Conservation (phyloP, 2,888 invertebrate species). For the Gnatocerus cornutus region DNA sequence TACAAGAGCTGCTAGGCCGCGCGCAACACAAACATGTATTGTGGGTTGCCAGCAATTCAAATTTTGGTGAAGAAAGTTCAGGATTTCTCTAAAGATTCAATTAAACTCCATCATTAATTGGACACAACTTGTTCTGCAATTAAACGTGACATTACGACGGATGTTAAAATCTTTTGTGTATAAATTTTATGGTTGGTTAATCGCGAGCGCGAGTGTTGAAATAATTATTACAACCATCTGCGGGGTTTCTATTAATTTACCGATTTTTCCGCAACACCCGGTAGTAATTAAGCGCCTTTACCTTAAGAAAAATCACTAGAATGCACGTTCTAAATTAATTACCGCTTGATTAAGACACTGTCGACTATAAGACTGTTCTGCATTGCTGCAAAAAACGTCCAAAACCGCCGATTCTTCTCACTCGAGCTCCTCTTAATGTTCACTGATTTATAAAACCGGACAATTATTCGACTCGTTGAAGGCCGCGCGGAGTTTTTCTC, state of each 20-base stretch:
- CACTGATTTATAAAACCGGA: conserved; percentile 29
- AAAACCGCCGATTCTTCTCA: too few relatives aligned
- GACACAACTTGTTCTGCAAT: background rate
- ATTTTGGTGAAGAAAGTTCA: background rate
- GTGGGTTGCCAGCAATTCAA: too few relatives aligned
- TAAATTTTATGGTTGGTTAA: background rate
- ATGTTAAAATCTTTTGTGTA: conserved; percentile 1
- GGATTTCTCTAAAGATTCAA: too few relatives aligned
- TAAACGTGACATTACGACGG: background rate
- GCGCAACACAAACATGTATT: too few relatives aligned
- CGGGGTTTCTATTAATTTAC: background rate
- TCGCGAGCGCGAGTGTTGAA: background rate
- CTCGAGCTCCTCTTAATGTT: conserved; percentile 3
- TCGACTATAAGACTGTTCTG: too few relatives aligned
- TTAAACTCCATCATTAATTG: too few relatives aligned
- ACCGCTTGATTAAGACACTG: too few relatives aligned
- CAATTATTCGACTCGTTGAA: conserved; percentile 33
- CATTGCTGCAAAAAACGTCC: too few relatives aligned
- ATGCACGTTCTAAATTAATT: too few relatives aligned
- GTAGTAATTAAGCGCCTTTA: too few relatives aligned
- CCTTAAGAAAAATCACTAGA: too few relatives aligned
- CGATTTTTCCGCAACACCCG: background rate
- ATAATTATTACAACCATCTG: conserved; percentile 2
- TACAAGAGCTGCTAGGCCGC: too few relatives aligned
- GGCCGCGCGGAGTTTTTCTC: conserved; percentile 16